phyloP scores from a whole-genome alignment of 2,888 invertebrate genomes.

The Cantharis rufa region DNA sequence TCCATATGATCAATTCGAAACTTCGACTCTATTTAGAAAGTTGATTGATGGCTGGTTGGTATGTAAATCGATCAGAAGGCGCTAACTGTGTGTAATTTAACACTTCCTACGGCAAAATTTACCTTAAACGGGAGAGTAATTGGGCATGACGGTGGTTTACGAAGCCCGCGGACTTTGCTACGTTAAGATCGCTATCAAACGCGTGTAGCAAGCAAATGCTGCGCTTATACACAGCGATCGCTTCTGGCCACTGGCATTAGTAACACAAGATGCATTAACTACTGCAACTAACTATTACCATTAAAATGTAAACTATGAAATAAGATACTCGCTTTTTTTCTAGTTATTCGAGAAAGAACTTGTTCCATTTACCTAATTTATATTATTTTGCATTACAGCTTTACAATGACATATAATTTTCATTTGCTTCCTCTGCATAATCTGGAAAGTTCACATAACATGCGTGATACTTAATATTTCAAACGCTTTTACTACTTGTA shows the following conservation, averaged over 20 bases:
- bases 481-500: background rate
- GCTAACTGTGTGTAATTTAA: conserved; percentile 39
- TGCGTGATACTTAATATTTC: background rate
- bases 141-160: conserved; percentile 37
- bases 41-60: conserved; percentile 37
- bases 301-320: conserved; percentile 21
- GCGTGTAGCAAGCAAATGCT: conserved; percentile 16
- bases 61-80: conserved; percentile 40
- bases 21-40: conserved; percentile 38
- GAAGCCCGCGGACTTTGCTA: conserved; percentile 35
- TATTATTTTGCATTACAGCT: background rate
- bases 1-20: conserved; percentile 26
- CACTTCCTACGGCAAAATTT: conserved; percentile 41
- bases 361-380: background rate
- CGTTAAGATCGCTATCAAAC: conserved; percentile 37
- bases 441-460: background rate
- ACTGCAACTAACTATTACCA: conserved; percentile 13
- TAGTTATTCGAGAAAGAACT: background rate
- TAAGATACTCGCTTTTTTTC: conserved; percentile 4
- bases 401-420: background rate
- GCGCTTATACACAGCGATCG: background rate
- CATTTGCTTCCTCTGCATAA: background rate
- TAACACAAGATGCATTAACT: conserved; percentile 22
- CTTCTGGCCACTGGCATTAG: conserved; percentile 24
- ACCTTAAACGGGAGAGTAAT: conserved; percentile 40